Conservation (phyloP, 1,140 invertebrate genomes). For the Andrena cerasifolii region DNA sequence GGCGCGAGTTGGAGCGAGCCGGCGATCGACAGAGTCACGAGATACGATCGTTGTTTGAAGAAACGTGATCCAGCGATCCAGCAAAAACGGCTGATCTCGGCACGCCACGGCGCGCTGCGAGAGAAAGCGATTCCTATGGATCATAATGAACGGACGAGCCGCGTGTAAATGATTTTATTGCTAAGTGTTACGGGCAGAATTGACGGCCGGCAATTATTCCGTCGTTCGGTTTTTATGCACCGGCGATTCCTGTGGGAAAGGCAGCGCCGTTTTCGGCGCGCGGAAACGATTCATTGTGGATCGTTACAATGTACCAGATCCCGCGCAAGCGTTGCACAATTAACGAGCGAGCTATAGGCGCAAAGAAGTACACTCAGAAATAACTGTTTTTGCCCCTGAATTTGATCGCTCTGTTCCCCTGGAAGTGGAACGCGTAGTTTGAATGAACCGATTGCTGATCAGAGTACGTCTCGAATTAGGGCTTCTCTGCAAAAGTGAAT, state of each 20-base stretch:
- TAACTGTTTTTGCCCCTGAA: neutral
- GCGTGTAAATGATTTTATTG: slow-evolving; percentile 71
- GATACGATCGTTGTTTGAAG: slow-evolving; percentile 34
- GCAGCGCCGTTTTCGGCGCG: slow-evolving; percentile 27
- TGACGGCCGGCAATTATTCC: slow-evolving; percentile 62
- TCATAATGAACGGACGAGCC: slow-evolving; percentile 56
- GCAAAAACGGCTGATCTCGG: slow-evolving; percentile 46
- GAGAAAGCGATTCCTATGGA: slow-evolving; percentile 63
- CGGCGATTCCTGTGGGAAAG: slow-evolving; percentile 65
- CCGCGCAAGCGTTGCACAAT: slow-evolving; percentile 2
- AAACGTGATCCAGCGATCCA: slow-evolving; percentile 30
- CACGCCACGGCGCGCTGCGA: slow-evolving; percentile 43
- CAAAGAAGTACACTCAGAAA: slow-evolving; percentile 1
- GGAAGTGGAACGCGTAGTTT: neutral
- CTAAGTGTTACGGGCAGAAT: slow-evolving; percentile 53
- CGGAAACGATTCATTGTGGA: slow-evolving; percentile 45
- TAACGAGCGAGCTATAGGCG: slow-evolving; percentile 5
- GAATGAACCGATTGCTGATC: neutral
- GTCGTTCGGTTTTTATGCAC: slow-evolving; percentile 58
- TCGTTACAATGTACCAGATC: slow-evolving; percentile 42
- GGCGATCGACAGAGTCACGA: slow-evolving; percentile 38
- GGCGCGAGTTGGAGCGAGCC: neutral
- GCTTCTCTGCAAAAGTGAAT: no score
- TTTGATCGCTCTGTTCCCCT: neutral
- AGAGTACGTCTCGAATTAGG: neutral